These are phyloP conservation scores for Hyposoter didymator DNA, from an alignment of 2,888 invertebrate species.

Conservation along the genomic window DNA sequence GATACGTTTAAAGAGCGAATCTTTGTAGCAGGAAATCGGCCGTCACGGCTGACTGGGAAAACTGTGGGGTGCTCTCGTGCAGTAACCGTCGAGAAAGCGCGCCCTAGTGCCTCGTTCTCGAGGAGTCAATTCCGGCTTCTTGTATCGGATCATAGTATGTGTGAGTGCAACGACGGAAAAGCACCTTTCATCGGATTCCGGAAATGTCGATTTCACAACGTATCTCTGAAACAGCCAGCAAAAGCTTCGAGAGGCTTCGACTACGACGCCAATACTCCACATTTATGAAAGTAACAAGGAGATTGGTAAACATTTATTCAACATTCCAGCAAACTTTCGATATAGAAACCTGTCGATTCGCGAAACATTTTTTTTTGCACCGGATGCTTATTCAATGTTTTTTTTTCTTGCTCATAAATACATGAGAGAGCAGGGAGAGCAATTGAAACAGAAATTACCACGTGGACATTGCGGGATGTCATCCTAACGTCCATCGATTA, in stretches of 20 bases:
- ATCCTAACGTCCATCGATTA: too few species aligned
- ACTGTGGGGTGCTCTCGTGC: slow-evolving; percentile 70
- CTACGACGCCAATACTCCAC: slow-evolving; percentile 9
- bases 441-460: too few species aligned
- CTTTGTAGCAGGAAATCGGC: slow-evolving; percentile 81
- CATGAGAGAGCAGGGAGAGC: not conserved
- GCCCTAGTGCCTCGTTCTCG: slow-evolving; percentile 65
- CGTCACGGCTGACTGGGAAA: slow-evolving; percentile 76
- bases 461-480: too few species aligned
- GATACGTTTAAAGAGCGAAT: slow-evolving; percentile 78
- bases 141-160: slow-evolving; percentile 65
- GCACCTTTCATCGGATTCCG: slow-evolving; percentile 61
- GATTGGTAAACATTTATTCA: not conserved
- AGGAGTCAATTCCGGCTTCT: slow-evolving; percentile 74
- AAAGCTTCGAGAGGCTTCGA: slow-evolving; percentile 24
- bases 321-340: not conserved
- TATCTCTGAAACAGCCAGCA: slow-evolving; percentile 46
- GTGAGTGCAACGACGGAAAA: slow-evolving; percentile 51
- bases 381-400: not conserved
- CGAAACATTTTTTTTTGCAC: not conserved
- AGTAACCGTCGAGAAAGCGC: slow-evolving; percentile 22
- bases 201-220: slow-evolving; percentile 43
- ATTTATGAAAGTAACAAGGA: slow-evolving; percentile 3
- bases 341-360: not conserved
- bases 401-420: not conserved